Base-by-base conservation (phyloP, 2,113 vertebrate genomes). In the Pterocles orientalis region DNA sequence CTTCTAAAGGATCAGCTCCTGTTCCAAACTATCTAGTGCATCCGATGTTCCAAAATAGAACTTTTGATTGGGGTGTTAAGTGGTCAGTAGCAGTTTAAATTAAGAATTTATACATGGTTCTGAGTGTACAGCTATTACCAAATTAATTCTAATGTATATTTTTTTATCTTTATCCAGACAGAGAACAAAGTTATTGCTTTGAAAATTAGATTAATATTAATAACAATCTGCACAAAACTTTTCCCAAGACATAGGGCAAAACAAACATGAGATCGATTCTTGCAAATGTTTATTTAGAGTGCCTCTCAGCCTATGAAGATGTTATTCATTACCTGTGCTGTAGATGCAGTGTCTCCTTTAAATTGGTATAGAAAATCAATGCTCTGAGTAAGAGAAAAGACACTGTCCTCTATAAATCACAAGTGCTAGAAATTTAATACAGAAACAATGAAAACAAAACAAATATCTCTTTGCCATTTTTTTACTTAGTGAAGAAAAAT, bases 311-410 rank as follows among this genome's bases (percentile, higher is more conserved):
- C 73, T 94, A 93, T 96, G 88, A 79, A 96, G 94, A 97, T 80
- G 78, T 97, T 96, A 91, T 94, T 82, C 95, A 93, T 96, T 92
- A 92, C 70, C 41, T 95, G 58, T 34, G 82, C 65, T 82, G 33
- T 68, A 81, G 71, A 94, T 90, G 33, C 36, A 82, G 62, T 66
- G 80, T 75, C 86, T 96, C 64, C 81, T 82, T 86, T 93, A 96
- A 94, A 96, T 92, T 95, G 81, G 18, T 96, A 95, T 95, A 89
- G 94, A 96, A 97, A 97, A 97, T 97, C 95, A 1, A 96, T 97
- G 64, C 41, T 92, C 84, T 31, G 69, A 94, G 86, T 68, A 92
- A 61, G 28, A 91, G 81, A 92, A 96, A 95, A 93, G 64, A 53
- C 78, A 69, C 54, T 70, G 36, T 94, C 41, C 45, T 36, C 69